Evolutionary conservation across 1,140 invertebrate genomes (phyloP), one percentile per base, ranked within the genome.

Genomic region (Megalonaias nervosa): DNA sequence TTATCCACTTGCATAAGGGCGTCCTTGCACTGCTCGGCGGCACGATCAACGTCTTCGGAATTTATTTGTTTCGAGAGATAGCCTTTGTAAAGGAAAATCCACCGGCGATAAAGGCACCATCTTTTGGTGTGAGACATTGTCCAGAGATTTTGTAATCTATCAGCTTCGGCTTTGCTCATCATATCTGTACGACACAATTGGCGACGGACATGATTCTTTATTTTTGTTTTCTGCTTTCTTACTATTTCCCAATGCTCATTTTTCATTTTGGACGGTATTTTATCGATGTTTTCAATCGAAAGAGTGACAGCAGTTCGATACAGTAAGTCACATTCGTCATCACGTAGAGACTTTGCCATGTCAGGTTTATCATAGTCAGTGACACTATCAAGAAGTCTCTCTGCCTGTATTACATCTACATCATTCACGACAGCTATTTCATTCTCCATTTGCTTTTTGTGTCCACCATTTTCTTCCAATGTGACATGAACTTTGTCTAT

Each of bases 31-130:
- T 81, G 73, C 62, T 66, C 67, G 14, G 73, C 67, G 1, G 77
- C 68, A 15, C 58, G 70, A 15, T 83, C 62, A 79, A 81, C 88
- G 19, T 82, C 77, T 48, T 81, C 62, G 26, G 77, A 64, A 31
- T 64, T 74, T 16, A 86, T 80, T 26, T 79, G 66, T n/a, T 75
- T 71, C 16, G 77, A 58, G 17, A 84, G 17, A 55, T 79, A 56
- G 1, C 75, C 68, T 68, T 81, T 80, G 76, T 85, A 84, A 26
- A 81, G 77, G 23, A 79, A 64, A 15, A 86, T 65, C 90, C 91
- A 91, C 38, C 81, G 83, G 57, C 82, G 69, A 74, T 90, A 91
- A 19, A 91, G 80, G 61, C 85, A 75, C 89, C 90, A 91, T 67
- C 90, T 84, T 15, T 90, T 71, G 19, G 58, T 64, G 9, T 77